A percentile compares a stretch with the other conserved stretches of the same genome.
These are phyloP conservation scores for Brachionus manjavacas DNA, from an alignment of 1,140 invertebrate species.

Conservation along the genomic window DNA sequence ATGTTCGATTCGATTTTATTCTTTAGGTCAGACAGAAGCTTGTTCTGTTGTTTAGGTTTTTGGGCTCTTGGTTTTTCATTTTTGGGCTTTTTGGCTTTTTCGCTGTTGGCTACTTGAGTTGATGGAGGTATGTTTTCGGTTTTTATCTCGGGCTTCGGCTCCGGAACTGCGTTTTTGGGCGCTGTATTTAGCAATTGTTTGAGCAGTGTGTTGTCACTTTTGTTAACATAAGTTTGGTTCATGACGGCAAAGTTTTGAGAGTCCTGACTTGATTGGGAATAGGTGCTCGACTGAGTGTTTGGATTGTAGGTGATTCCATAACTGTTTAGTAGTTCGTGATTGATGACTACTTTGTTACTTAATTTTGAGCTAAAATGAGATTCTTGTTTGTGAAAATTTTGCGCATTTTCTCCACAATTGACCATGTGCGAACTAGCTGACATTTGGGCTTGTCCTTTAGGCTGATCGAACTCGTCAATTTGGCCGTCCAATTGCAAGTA, in stretches of 20 bases:
- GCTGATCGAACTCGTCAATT: neutral
- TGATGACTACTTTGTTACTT: constrained; percentile 19
- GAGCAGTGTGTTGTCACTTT: constrained; percentile 22
- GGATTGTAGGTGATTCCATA: constrained; percentile 35
- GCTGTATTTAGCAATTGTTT: constrained; percentile 29
- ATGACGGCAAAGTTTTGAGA: neutral
- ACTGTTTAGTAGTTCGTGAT: constrained; percentile 21
- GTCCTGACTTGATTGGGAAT: neutral
- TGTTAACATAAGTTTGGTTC: neutral
- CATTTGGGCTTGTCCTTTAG: neutral
- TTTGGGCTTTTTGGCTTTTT: neutral
- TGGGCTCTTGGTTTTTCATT: neutral
- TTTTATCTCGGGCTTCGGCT: neutral
- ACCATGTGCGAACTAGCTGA: neutral
- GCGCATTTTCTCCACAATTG: neutral
- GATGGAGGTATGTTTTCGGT: neutral
- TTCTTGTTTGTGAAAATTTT: constrained; percentile 10
- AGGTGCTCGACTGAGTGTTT: neutral
- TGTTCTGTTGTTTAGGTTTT: neutral
- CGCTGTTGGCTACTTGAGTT: neutral
- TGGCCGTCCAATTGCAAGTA: constrained; percentile 23
- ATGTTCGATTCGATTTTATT: constrained; percentile 15
- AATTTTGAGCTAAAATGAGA: neutral
- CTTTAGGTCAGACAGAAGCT: neutral
- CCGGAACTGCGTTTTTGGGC: constrained; percentile 1